phyloP scores from a whole-genome alignment of 2,113 vertebrate genomes.

The Salvelinus namaycush region DNA sequence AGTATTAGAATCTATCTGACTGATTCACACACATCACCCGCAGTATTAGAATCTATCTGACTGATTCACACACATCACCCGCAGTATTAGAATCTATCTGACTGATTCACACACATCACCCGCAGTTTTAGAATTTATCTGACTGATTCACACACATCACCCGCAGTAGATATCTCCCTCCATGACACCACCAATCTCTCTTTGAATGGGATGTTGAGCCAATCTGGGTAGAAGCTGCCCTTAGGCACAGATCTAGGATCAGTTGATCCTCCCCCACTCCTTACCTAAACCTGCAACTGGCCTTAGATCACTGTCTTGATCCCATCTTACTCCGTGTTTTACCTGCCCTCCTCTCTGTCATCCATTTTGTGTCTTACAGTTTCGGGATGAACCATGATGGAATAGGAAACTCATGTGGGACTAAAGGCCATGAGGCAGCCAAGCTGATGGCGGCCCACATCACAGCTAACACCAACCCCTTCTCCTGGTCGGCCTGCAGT shows the following conservation, averaged over 20 bases:
- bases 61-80: no score
- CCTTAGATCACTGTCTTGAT: no score
- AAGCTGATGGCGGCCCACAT: constrained; percentile 99
- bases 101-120: no score
- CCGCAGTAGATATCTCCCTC: no score
- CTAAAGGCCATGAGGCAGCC: constrained; percentile 97
- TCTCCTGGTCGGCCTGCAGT: constrained; percentile 98
- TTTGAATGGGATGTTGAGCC: background rate
- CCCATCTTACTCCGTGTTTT: no score
- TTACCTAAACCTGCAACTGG: background rate
- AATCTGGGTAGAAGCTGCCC: background rate
- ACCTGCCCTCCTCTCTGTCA: constrained; percentile 35
- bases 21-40: no score
- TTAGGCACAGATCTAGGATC: background rate
- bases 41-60: no score
- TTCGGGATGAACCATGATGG: constrained; percentile 99
- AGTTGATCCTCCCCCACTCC: background rate
- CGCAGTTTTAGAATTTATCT: no score
- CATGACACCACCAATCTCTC: background rate
- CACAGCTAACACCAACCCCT: constrained; percentile 98
- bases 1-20: no score
- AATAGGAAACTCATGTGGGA: constrained; percentile 97
- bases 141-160: no score
- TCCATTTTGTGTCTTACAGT: constrained; percentile 74
- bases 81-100: no score